phyloP scores from a whole-genome alignment of 2,113 vertebrate species.

The Calonectris borealis region DNA sequence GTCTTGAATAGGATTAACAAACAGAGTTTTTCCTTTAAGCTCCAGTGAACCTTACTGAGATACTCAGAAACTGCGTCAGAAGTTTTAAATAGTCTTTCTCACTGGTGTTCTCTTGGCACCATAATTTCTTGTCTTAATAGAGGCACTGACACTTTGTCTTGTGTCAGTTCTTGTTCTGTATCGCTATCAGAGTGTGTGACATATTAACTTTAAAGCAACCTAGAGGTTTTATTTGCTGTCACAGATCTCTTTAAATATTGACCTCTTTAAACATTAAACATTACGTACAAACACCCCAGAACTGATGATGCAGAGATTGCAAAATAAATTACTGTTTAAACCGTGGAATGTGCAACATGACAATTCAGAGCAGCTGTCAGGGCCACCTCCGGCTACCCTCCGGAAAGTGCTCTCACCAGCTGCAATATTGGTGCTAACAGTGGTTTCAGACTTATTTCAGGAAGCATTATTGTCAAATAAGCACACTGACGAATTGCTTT shows the following conservation, averaged over 20 bases:
- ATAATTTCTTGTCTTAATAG: background rate
- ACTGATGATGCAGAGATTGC: slow-evolving; percentile 50
- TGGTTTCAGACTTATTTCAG: background rate
- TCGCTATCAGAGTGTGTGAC: slow-evolving; percentile 17
- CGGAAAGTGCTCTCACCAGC: background rate
- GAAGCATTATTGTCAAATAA: background rate
- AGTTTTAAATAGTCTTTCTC: background rate
- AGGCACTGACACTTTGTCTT: background rate
- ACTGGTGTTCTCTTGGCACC: background rate
- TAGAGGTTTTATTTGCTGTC: slow-evolving; percentile 50
- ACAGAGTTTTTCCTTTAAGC: background rate
- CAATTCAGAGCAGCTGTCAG: slow-evolving; percentile 45
- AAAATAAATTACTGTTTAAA: slow-evolving; percentile 72
- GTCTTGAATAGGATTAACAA: slow-evolving; percentile 20
- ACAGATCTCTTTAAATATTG: slow-evolving; percentile 62
- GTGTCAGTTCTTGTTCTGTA: background rate
- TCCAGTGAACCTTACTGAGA: background rate
- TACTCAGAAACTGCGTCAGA: background rate
- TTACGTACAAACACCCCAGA: slow-evolving; percentile 50
- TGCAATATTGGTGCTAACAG: background rate
- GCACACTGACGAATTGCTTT: background rate
- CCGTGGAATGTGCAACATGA: slow-evolving; percentile 56
- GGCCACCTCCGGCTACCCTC: background rate
- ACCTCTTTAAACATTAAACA: slow-evolving; percentile 65
- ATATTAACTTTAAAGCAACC: slow-evolving; percentile 55